Base-by-base conservation (phyloP, 2,888 invertebrate genomes). In the Junonia oenone region DNA sequence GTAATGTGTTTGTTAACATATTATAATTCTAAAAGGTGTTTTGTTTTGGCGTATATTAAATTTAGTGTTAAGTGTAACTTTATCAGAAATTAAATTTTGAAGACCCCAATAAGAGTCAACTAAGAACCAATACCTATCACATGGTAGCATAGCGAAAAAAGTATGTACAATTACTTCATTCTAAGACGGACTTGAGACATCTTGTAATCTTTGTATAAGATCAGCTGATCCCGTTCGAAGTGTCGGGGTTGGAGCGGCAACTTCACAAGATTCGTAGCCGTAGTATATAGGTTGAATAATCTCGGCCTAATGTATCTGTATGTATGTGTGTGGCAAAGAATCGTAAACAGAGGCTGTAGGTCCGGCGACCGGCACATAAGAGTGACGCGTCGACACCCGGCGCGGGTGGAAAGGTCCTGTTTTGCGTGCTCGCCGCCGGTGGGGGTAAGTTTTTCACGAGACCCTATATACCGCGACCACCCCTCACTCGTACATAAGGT, bases 391-490 rank as follows among this genome's bases (percentile, higher is more conserved):
- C 78, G 79, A 80, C 78, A 73, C 74, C 80, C 76, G 68, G 76
- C 55, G 53, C 55, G 81, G 85, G 83, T 86, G 81, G 83, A 81
- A 60, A 82, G 83, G 88, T 86, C 87, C 88, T 87, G 85, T 90
- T 88, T 89, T 88, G 89, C 88, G 88, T 88, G 85, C 77, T 85
- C 83, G 79, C 75, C 84, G 79, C 75, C 77, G 74, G 83, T 76
- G 89, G 88, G 89, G 89, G 88, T 86, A 89, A 88, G 90, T 90
- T 89, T 90, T 90, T 90, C 90, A 89, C 88, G 83, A 90, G 85
- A 83, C 87, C 86, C 85, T 89, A 89, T 89, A 83, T 89, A 89
- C 89, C 89, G 89, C 88, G 89, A 88, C 89, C 89, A 87, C 90
- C 90, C 88, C 82, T 63, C 75, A 68, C 81, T 84, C 87, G 89